These are phyloP conservation scores for Cantharis rufa DNA, from an alignment of 2,888 invertebrate species.

Conservation along the genomic window DNA sequence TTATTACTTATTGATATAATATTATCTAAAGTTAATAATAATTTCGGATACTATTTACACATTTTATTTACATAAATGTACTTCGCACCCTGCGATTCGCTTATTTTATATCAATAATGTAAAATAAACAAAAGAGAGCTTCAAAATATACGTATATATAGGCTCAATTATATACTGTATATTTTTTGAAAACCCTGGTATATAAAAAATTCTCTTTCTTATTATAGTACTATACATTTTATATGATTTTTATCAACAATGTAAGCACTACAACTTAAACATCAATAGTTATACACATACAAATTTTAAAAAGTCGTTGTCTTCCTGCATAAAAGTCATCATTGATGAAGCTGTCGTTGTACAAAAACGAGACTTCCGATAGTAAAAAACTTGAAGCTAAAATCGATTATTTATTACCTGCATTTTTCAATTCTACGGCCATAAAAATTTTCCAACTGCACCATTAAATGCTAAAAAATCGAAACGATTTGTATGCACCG, in stretches of 20 bases:
- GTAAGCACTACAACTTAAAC: neutral
- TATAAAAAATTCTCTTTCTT: neutral
- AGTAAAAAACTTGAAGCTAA: neutral
- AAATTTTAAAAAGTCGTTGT: neutral
- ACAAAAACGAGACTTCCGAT: neutral
- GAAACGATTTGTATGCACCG: neutral
- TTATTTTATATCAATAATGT: slow-evolving; percentile 29
- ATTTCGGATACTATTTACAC: slow-evolving; percentile 16
- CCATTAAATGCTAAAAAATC: too few relatives aligned
- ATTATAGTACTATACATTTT: neutral
- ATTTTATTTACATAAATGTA: slow-evolving; percentile 34
- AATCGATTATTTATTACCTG: neutral
- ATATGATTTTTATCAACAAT: neutral
- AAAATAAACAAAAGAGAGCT: slow-evolving; percentile 29
- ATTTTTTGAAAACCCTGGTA: slow-evolving; percentile 28
- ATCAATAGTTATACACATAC: neutral
- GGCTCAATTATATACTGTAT: slow-evolving; percentile 52
- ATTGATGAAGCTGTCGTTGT: neutral
- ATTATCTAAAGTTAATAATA: neutral
- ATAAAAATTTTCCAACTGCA: too few relatives aligned
- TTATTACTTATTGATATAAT: slow-evolving; percentile 12
- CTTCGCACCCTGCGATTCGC: slow-evolving; percentile 55
- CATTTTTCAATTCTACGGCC: neutral
- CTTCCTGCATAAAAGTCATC: neutral
- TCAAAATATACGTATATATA: slow-evolving; percentile 49